Base-by-base conservation (phyloP, 2,113 vertebrate genomes). In the Rhinolophus ferrumequinum region DNA sequence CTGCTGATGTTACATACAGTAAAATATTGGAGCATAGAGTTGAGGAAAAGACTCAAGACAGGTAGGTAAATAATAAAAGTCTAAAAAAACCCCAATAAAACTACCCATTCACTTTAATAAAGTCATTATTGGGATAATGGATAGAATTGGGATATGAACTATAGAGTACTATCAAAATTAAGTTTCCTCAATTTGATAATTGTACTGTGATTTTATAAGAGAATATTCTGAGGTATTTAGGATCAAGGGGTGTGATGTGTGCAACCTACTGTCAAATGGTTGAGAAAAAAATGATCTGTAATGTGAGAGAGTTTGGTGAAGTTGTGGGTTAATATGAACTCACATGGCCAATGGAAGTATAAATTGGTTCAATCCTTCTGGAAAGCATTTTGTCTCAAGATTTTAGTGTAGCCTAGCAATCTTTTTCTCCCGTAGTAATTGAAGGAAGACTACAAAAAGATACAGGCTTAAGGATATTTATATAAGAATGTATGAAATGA, bases 1-100 rank as follows among this genome's bases (percentile, higher is more conserved):
- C n/a, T 93, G 92, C 96, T 97, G 64, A 97, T 97, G 90, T 80
- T 95, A 96, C 67, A 97, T 66, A 92, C 67, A 95, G 30, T 94
- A 95, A 95, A 93, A 95, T 89, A 97, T 12, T 97, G 97, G 89
- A 94, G 6, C 44, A 95, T 18, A 94, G 90, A 97, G 47, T 92
- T 95, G 82, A 97, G 75, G 90, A 96, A 90, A 92, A 96, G 80
- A 82, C 79, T 89, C 93, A 93, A 95, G 75, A 73, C 84, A 96
- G 94, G 96, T 97, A 89, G 60, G 89, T 94, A 88, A 30, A 70
- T 79, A 93, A 66, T 72, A 38, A 88, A 96, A 90, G 26, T 62
- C 62, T 79, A 64, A 96, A 81, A 64, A 96, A 89, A 80, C 2
- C n/a, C n/a, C 41, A 66, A n/a, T 72, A 86, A 60, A 83, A 41